These are phyloP conservation scores for Myotis pilosus DNA, from an alignment of 2,797 vertebrate species.

Conservation along the genomic window DNA sequence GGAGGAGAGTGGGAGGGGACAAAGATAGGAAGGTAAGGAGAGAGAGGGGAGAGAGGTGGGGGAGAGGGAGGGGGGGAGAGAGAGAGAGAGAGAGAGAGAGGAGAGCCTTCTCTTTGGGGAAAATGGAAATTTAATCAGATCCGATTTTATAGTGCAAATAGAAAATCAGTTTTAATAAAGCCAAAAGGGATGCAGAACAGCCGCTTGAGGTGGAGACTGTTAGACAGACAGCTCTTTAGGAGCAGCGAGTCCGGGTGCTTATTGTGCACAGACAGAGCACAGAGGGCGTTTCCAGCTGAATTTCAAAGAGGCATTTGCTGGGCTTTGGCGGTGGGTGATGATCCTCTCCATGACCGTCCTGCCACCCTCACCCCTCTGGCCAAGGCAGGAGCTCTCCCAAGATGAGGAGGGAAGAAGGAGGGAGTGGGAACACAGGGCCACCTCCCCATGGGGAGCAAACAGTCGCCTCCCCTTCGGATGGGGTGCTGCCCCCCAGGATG, in stretches of 20 bases:
- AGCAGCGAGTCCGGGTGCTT: slow-evolving; percentile 72
- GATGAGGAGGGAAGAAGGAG: background rate
- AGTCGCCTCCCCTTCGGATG: background rate
- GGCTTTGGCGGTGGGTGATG: slow-evolving; percentile 2
- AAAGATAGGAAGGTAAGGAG: slow-evolving; percentile 44
- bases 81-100: background rate
- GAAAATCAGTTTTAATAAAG: slow-evolving; percentile 89
- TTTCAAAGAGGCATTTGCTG: slow-evolving; percentile 42
- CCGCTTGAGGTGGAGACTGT: slow-evolving; percentile 84
- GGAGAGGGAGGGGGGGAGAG: background rate
- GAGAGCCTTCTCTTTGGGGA: slow-evolving; percentile 77
- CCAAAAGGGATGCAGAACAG: slow-evolving; percentile 87
- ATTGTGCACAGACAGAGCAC: slow-evolving; percentile 43
- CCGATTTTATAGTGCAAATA: slow-evolving; percentile 86
- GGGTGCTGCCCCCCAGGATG: background rate
- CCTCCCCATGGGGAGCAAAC: no score
- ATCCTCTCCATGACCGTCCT: background rate
- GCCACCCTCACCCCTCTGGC: background rate
- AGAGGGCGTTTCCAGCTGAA: slow-evolving; percentile 45
- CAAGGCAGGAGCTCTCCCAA: background rate
- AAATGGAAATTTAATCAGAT: slow-evolving; percentile 89
- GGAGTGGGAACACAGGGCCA: background rate
- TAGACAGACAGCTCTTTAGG: slow-evolving; percentile 82
- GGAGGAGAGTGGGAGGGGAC: slow-evolving; percentile 17
- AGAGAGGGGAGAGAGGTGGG: background rate